Evolutionary conservation across 2,797 vertebrate species (phyloP).

Genomic region (Notolepis coatsorum): DNA sequence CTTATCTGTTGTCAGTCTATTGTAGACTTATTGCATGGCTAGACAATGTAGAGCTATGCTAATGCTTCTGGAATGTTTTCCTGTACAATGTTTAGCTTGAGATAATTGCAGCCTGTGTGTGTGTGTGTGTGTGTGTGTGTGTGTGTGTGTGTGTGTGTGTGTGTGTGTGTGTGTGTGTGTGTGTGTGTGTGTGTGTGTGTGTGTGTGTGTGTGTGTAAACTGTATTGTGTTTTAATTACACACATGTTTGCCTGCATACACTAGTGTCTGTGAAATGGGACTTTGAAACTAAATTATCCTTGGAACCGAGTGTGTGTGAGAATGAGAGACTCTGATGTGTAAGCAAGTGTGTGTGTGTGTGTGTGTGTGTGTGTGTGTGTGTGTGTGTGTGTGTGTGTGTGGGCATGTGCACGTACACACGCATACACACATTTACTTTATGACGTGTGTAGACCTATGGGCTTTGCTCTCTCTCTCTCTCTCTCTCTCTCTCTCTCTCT

Average conservation of each 20-base stretch:
- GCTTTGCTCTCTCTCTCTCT: slow-evolving; percentile 4
- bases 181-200: neutral
- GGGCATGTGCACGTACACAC: slow-evolving; percentile 16
- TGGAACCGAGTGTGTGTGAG: too few species aligned
- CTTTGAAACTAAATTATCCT: too few species aligned
- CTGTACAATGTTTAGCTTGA: slow-evolving; percentile 6
- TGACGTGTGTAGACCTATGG: slow-evolving; percentile 8
- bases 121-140: neutral
- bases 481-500: slow-evolving; percentile 40
- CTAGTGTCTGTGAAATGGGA: slow-evolving; percentile 1
- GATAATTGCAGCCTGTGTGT: neutral
- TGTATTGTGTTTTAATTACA: neutral
- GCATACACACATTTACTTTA: too few species aligned
- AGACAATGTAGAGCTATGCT: slow-evolving; percentile 20
- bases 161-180: neutral
- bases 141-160: neutral
- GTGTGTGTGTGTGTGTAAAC: neutral
- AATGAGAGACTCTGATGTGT: slow-evolving; percentile 29
- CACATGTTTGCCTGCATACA: neutral
- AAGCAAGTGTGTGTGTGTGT: neutral
- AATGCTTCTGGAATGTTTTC: slow-evolving; percentile 33
- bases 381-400: neutral
- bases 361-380: slow-evolving; percentile 15
- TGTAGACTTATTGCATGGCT: slow-evolving; percentile 22
- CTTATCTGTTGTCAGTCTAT: slow-evolving; percentile 22